These are phyloP conservation scores for Porites rus DNA, from an alignment of 92 coral and sea anemone genomes.

Conservation along the genomic window DNA sequence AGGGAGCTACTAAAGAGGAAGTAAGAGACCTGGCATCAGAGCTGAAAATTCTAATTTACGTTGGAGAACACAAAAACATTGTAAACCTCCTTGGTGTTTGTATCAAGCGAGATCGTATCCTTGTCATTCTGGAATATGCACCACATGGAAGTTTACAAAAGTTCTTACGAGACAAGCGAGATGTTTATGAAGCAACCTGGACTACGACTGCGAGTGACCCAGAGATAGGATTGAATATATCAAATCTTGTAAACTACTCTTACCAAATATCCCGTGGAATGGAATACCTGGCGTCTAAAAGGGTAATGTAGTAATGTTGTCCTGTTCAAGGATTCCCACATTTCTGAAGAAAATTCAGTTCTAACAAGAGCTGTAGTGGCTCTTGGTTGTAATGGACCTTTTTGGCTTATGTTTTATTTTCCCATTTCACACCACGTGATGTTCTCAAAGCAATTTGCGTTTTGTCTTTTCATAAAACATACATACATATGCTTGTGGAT, in stretches of 20 bases:
- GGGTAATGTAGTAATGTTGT: constrained; percentile 46
- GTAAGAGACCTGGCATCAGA: constrained; percentile 87
- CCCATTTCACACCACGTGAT: too few species aligned
- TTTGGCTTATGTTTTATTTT: too few species aligned
- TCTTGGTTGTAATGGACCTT: too few species aligned
- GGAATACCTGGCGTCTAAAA: constrained; percentile 85
- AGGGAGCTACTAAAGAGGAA: constrained; percentile 61
- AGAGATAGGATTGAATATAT: constrained; percentile 68
- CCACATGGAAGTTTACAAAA: constrained; percentile 78
- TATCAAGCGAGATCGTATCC: constrained; percentile 64
- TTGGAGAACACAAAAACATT: constrained; percentile 83
- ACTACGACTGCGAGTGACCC: constrained; percentile 66
- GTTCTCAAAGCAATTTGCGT: too few species aligned
- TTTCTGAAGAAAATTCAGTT: too few species aligned
- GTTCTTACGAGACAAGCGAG: constrained; percentile 77
- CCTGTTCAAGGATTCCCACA: too few species aligned
- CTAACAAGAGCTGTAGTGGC: too few species aligned
- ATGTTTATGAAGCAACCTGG: constrained; percentile 84
- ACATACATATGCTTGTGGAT: too few species aligned
- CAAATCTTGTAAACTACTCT: constrained; percentile 66
- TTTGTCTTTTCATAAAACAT: too few species aligned
- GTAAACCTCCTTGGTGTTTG: constrained; percentile 91
- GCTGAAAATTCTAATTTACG: constrained; percentile 84
- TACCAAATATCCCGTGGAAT: constrained; percentile 83
- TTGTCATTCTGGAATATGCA: constrained; percentile 88